A percentile compares a stretch with the other conserved stretches of the same genome.
phyloP scores from a whole-genome alignment of 2,888 invertebrate species.

The Cyaniris semiargus region DNA sequence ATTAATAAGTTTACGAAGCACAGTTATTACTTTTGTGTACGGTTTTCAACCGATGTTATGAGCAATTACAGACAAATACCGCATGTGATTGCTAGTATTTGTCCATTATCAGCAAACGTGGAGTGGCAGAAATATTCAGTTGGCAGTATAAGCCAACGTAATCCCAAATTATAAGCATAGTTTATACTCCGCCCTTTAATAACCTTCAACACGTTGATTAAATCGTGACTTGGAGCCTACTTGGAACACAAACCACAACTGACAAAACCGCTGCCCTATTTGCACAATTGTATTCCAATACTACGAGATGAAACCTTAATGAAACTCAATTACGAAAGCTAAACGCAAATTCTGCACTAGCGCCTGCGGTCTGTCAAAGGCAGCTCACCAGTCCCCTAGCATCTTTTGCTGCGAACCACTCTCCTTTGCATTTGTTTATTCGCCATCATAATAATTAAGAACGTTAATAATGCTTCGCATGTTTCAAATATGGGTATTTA shows the following conservation, averaged over 20 bases:
- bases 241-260: conserved; percentile 13
- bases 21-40: no score
- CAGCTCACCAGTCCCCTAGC: conserved; percentile 45
- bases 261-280: conserved; percentile 4
- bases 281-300: conserved; percentile 27
- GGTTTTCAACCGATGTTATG: no score
- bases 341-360: conserved; percentile 43
- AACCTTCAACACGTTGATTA: background rate
- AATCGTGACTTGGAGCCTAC: background rate
- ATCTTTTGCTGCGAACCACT: conserved; percentile 36
- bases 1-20: no score
- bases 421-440: background rate
- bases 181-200: background rate
- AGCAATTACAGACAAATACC: no score
- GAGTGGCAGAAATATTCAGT: no score
- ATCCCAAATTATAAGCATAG: no score
- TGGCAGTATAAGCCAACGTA: no score
- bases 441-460: background rate
- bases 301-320: conserved; percentile 6
- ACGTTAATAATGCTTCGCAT: background rate
- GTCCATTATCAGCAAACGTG: no score
- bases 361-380: conserved; percentile 57
- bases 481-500: no score
- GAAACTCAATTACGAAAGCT: conserved; percentile 45
- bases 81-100: no score